Percentiles rank a stretch among this genome's conserved stretches.
Conservation (phyloP, 2,888 invertebrate species). For the Caenorhabditis sp. region DNA sequence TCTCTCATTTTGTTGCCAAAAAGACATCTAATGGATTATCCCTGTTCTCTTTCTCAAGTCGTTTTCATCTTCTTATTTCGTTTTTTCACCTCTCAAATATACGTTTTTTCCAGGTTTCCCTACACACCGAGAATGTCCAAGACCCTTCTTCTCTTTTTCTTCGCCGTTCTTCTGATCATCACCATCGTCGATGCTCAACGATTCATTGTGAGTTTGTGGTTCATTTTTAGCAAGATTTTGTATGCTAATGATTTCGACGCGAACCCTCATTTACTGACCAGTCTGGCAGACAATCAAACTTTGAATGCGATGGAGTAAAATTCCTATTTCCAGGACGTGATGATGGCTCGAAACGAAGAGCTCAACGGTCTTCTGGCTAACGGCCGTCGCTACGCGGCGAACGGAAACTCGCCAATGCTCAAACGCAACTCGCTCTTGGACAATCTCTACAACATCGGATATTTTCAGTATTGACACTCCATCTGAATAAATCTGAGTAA, state of each 20-base stretch:
- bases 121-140: constrained; percentile 13
- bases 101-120: background rate
- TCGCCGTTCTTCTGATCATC: constrained; percentile 29
- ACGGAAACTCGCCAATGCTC: constrained; percentile 45
- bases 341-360: constrained; percentile 62
- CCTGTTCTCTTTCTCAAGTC: background rate
- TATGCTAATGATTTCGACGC: too few relatives aligned
- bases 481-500: constrained; percentile 21
- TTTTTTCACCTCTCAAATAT: background rate
- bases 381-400: constrained; percentile 28
- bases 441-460: constrained; percentile 63
- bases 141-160: constrained; percentile 38
- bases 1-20: background rate
- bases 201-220: constrained; percentile 50
- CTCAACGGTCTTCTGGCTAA: constrained; percentile 50
- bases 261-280: too few relatives aligned
- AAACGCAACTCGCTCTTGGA: constrained; percentile 58
- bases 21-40: constrained; percentile 19
- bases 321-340: constrained; percentile 48
- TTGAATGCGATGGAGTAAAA: background rate
- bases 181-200: constrained; percentile 44
- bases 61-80: background rate
- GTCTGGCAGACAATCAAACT: too few relatives aligned
- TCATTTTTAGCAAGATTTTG: too few relatives aligned
- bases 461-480: constrained; percentile 48